These are phyloP conservation scores for Gambusia affinis DNA, from an alignment of 2,113 vertebrate species.

Conservation along the genomic window DNA sequence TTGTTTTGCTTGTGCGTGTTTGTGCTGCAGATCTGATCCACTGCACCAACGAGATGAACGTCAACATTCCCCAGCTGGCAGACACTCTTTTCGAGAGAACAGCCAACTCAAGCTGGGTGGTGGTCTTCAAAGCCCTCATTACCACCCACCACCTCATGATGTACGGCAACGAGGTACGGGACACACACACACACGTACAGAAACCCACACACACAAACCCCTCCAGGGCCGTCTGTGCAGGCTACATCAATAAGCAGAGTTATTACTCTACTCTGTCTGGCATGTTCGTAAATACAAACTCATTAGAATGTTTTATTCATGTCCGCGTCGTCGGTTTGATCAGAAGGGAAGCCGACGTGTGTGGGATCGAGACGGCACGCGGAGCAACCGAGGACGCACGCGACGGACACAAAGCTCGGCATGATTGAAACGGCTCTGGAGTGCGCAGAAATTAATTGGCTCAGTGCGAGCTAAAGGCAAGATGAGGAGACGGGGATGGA, in stretches of 20 bases:
- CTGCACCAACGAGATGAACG: conserved; percentile 84
- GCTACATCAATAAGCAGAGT: conserved; percentile 24
- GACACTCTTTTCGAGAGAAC: conserved; percentile 82
- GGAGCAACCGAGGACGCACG: conserved; percentile 3
- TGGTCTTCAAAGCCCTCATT: conserved; percentile 83
- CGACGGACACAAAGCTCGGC: conserved; percentile 32
- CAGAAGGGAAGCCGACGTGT: neutral
- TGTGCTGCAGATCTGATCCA: conserved; percentile 76
- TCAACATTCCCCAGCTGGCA: conserved; percentile 81
- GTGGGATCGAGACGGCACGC: neutral
- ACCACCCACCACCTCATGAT: conserved; percentile 83
- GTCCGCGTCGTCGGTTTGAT: conserved; percentile 10
- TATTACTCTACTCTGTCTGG: conserved; percentile 36
- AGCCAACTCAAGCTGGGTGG: conserved; percentile 83
- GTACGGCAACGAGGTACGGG: conserved; percentile 81
- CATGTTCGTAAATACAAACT: conserved; percentile 31
- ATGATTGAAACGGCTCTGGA: conserved; percentile 44
- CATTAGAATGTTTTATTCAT: conserved; percentile 35
- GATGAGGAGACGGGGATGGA: conserved; percentile 38
- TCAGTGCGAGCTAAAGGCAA: conserved; percentile 35
- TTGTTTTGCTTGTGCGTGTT: neutral
- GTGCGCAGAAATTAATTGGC: conserved; percentile 50
- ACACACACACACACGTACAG: neutral
- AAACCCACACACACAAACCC: conserved; percentile 17
- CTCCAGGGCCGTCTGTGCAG: conserved; percentile 9